Conservation (phyloP, 2,113 vertebrate genomes). For the Chunga burmeisteri region DNA sequence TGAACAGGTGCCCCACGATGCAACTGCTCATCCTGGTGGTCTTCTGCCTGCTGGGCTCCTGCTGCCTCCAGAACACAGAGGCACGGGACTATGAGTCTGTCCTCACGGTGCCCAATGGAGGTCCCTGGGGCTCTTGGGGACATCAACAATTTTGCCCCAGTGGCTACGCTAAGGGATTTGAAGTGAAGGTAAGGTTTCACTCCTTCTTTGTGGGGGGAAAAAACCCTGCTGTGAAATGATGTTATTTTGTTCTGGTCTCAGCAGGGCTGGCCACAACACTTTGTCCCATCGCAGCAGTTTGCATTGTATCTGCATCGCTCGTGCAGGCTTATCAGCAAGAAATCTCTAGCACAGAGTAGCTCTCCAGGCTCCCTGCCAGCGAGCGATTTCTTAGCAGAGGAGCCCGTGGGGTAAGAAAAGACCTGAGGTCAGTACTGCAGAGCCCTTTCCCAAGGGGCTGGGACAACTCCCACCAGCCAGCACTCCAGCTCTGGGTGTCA, state of each 20-base stretch:
- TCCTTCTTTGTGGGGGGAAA: not conserved
- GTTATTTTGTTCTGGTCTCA: not conserved
- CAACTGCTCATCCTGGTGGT: not conserved
- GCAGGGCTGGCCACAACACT: not conserved
- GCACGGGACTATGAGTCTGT: rapidly evolving
- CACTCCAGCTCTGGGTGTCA: not conserved
- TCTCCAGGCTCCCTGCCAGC: not conserved
- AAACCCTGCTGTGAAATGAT: not conserved
- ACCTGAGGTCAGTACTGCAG: not conserved
- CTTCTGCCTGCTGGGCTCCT: not conserved
- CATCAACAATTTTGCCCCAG: not conserved
- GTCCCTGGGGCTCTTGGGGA: not conserved
- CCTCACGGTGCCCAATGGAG: not conserved
- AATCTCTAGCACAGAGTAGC: rapidly evolving
- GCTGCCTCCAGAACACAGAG: rapidly evolving
- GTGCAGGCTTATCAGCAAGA: not conserved
- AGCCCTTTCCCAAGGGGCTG: not conserved
- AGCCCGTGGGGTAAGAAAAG: not conserved
- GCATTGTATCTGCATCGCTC: not conserved
- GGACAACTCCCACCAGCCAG: not conserved
- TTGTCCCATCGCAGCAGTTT: not conserved
- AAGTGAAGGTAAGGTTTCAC: not conserved
- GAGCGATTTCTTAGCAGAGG: not conserved
- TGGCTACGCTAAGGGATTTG: not conserved
- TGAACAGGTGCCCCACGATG: rapidly evolving